These are phyloP conservation scores for Bedellia somnulentella DNA, from an alignment of 2,888 invertebrate species.

Conservation along the genomic window DNA sequence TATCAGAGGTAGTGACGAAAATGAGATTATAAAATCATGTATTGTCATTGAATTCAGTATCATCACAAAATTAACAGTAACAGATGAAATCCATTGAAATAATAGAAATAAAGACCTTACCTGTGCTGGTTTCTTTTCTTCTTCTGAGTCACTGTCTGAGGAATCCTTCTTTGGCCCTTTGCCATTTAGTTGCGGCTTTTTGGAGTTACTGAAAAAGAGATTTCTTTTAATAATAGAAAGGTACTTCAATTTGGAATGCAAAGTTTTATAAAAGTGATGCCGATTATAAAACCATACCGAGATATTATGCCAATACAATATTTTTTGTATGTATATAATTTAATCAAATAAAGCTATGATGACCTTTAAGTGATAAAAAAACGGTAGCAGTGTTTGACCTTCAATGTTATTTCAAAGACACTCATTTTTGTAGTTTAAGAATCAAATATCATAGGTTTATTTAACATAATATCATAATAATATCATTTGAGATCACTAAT, in stretches of 20 bases:
- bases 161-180: constrained; percentile 33
- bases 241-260: too few species aligned
- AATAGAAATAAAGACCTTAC: constrained; percentile 11
- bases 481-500: too few species aligned
- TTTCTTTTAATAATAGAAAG: not conserved
- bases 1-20: constrained; percentile 10
- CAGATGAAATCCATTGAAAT: not conserved
- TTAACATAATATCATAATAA: too few species aligned
- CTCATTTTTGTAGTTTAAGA: too few species aligned
- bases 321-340: too few species aligned
- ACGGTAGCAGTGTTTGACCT: too few species aligned
- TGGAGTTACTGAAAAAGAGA: constrained; percentile 24
- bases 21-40: constrained; percentile 6
- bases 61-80: not conserved
- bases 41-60: constrained; percentile 2
- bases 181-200: constrained; percentile 24
- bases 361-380: too few species aligned
- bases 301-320: not conserved
- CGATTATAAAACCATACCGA: too few species aligned
- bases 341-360: too few species aligned
- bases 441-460: too few species aligned
- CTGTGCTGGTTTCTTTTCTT: constrained; percentile 27
- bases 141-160: constrained; percentile 40
- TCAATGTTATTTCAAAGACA: too few species aligned
- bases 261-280: too few species aligned